phyloP scores from a whole-genome alignment of 2,113 vertebrate species.

The Podiceps cristatus region DNA sequence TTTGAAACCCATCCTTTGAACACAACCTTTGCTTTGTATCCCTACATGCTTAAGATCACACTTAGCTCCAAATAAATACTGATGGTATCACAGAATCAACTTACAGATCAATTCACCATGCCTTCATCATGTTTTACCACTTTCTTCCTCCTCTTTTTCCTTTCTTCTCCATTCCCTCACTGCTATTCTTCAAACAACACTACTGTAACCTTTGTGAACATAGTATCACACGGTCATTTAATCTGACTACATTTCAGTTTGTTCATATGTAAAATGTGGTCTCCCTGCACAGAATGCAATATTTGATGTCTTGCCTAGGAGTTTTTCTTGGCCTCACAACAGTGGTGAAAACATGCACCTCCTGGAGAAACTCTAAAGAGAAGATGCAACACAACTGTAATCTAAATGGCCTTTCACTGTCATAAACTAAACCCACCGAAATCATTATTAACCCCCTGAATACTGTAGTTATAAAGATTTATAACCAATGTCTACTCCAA shows the following conservation, averaged over 20 bases:
- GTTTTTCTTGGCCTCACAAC: background rate
- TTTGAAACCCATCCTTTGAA: background rate
- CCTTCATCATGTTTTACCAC: background rate
- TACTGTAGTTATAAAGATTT: conserved; percentile 30
- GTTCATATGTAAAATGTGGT: background rate
- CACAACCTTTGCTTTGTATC: background rate
- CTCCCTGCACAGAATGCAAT: background rate
- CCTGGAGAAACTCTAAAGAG: background rate
- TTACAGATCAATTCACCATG: background rate
- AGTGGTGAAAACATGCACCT: background rate
- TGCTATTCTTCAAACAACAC: background rate
- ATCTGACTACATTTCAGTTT: background rate
- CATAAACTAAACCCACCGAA: conserved; percentile 26
- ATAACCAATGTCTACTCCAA: conserved; percentile 33
- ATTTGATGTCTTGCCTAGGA: background rate
- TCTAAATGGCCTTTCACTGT: background rate
- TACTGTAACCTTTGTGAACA: background rate
- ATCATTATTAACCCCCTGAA: conserved; percentile 12
- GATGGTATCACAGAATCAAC: background rate
- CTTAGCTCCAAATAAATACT: background rate
- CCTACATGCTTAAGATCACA: background rate
- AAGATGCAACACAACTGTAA: background rate
- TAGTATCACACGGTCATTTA: background rate
- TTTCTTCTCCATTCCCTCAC: background rate
- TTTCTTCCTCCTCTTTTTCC: background rate